Percentiles rank a stretch among this genome's conserved stretches.
These are phyloP conservation scores for Kradibia gibbosae DNA, from an alignment of 1,140 invertebrate species.

Conservation along the genomic window DNA sequence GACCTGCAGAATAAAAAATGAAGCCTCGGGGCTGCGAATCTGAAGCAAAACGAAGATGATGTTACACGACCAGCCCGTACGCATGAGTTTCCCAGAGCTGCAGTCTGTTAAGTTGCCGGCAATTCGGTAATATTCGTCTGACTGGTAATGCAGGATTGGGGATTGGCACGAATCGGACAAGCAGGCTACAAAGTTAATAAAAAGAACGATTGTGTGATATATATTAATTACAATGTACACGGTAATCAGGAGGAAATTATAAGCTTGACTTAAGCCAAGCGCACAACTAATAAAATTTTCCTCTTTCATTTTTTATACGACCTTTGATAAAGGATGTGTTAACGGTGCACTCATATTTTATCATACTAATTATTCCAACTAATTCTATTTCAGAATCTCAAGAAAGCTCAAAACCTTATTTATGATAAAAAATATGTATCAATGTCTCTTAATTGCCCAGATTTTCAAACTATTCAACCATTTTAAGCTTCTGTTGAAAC, in stretches of 20 bases:
- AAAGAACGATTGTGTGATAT: not conserved
- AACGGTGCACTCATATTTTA: not conserved
- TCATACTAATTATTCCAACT: not conserved
- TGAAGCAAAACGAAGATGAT: conserved; percentile 2
- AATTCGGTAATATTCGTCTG: conserved; percentile 1
- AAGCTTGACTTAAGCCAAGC: not conserved
- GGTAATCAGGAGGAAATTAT: not conserved
- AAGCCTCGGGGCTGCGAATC: not conserved
- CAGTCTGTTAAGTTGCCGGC: not conserved
- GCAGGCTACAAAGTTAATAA: not conserved
- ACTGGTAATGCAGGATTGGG: not conserved
- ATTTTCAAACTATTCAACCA: too few species aligned
- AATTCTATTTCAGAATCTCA: not conserved
- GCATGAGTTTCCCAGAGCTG: conserved; percentile 40
- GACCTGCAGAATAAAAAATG: conserved; percentile 2
- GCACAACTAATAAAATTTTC: not conserved
- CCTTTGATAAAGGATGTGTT: not conserved
- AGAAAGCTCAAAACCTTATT: not conserved
- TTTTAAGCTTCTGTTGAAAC: too few species aligned
- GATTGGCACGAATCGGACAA: not conserved
- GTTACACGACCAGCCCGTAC: not conserved
- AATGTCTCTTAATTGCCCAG: too few species aligned
- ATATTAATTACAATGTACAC: not conserved
- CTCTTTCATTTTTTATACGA: not conserved
- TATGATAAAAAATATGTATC: too few species aligned